phyloP scores from a whole-genome alignment of 2,888 invertebrate species.

The Morpho helenor region DNA sequence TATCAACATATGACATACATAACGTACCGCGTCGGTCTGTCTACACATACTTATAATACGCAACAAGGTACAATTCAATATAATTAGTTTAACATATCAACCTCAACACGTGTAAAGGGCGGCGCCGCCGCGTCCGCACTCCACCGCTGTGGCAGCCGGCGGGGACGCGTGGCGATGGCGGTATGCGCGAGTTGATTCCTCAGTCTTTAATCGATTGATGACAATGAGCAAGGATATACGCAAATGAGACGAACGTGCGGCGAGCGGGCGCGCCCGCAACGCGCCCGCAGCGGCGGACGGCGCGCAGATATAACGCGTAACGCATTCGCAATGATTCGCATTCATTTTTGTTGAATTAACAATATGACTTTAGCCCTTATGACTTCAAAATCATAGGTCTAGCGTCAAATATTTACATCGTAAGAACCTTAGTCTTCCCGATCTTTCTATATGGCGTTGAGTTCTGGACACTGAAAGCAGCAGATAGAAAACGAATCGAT shows the following conservation, averaged over 20 bases:
- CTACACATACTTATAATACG: conserved; percentile 67
- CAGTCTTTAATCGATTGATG: conserved; percentile 78
- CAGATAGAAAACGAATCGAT: too few species aligned
- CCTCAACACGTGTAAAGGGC: conserved; percentile 78
- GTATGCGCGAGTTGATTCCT: conserved; percentile 77
- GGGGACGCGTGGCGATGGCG: conserved; percentile 73
- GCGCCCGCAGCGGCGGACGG: conserved; percentile 20
- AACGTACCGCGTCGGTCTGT: conserved; percentile 38
- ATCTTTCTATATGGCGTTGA: too few species aligned
- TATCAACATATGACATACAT: conserved; percentile 46
- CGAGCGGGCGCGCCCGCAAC: conserved; percentile 22
- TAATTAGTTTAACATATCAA: conserved; percentile 79
- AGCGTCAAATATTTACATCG: too few species aligned
- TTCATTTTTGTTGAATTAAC: too few species aligned
- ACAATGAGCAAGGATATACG: conserved; percentile 76
- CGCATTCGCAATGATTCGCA: too few species aligned
- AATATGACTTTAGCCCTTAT: too few species aligned
- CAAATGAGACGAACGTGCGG: conserved; percentile 71
- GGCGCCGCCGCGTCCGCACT: conserved; percentile 51
- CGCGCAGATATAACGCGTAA: too few species aligned
- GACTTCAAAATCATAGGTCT: too few species aligned
- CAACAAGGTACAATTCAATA: conserved; percentile 78
- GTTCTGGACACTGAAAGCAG: too few species aligned
- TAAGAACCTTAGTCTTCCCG: too few species aligned
- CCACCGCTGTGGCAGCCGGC: conserved; percentile 53